These are phyloP conservation scores for Diplolepis rosae DNA, from an alignment of 2,888 invertebrate species.

Conservation along the genomic window DNA sequence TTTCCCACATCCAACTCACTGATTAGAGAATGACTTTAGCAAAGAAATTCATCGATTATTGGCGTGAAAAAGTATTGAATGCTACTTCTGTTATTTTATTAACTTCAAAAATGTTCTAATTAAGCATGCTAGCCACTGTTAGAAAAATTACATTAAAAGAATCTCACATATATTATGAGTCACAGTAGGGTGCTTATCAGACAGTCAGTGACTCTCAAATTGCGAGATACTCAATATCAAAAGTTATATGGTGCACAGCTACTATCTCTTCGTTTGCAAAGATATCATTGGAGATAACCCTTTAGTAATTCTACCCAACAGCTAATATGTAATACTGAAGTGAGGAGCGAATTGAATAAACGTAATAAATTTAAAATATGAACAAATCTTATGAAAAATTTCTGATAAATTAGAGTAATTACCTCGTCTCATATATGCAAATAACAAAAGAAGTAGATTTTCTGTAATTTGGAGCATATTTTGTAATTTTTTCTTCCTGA, in stretches of 20 bases:
- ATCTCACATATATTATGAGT: conserved; percentile 37
- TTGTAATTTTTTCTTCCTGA: too few relatives aligned
- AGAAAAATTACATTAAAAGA: conserved; percentile 26
- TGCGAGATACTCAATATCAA: conserved; percentile 48
- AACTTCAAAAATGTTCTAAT: conserved; percentile 32
- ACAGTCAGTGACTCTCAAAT: conserved; percentile 54
- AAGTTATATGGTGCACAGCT: conserved; percentile 40
- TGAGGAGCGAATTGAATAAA: neutral
- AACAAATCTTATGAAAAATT: too few relatives aligned
- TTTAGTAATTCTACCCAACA: conserved; percentile 40
- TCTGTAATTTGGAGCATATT: too few relatives aligned
- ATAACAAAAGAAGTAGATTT: too few relatives aligned
- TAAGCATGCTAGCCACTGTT: conserved; percentile 3
- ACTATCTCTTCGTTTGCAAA: conserved; percentile 31
- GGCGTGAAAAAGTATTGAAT: conserved; percentile 1
- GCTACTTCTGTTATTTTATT: neutral
- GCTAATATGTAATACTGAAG: neutral
- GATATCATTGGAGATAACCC: conserved; percentile 50
- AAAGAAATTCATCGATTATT: neutral
- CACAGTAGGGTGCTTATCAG: conserved; percentile 44
- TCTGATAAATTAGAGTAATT: too few relatives aligned
- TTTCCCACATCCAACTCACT: too few relatives aligned
- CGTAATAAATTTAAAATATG: too few relatives aligned
- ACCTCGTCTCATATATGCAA: too few relatives aligned
- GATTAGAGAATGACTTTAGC: too few relatives aligned